phyloP scores from a whole-genome alignment of 2,888 invertebrate species.

The Gari tellinella region DNA sequence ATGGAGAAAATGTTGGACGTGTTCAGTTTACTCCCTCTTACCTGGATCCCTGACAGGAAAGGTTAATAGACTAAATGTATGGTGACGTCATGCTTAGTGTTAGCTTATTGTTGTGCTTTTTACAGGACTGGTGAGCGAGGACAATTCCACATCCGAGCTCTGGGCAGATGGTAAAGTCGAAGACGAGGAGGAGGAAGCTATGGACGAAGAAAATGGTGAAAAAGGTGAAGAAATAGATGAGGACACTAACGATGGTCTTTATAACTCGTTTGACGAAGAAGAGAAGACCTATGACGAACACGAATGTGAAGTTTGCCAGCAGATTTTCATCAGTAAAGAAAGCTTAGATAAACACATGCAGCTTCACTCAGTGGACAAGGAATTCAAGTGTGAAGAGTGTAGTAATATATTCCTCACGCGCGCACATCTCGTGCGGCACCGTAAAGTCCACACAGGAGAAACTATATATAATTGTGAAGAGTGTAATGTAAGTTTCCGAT shows the following conservation, averaged over 20 bases:
- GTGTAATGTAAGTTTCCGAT: slow-evolving; percentile 46
- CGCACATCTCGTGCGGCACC: slow-evolving; percentile 39
- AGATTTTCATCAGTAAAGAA: slow-evolving; percentile 41
- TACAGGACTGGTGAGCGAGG: slow-evolving; percentile 36
- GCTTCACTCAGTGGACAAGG: slow-evolving; percentile 30
- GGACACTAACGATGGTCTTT: not conserved
- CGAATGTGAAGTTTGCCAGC: slow-evolving; percentile 50
- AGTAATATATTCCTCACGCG: slow-evolving; percentile 42
- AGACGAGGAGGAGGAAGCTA: slow-evolving; percentile 8
- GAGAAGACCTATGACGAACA: slow-evolving; percentile 37
- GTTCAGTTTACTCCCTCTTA: too few relatives aligned
- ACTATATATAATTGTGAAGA: slow-evolving; percentile 41
- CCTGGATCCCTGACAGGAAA: too few relatives aligned
- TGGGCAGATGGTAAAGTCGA: slow-evolving; percentile 7
- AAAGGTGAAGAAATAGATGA: not conserved
- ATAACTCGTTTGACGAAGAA: slow-evolving; percentile 20
- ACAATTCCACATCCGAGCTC: slow-evolving; percentile 42
- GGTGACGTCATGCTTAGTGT: too few relatives aligned
- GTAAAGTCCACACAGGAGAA: slow-evolving; percentile 34
- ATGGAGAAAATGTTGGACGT: too few relatives aligned
- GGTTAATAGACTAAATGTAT: too few relatives aligned
- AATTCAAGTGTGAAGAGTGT: slow-evolving; percentile 46
- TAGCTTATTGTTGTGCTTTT: too few relatives aligned
- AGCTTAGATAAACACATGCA: slow-evolving; percentile 47
- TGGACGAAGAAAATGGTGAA: slow-evolving; percentile 12